Evolutionary conservation across 2,113 vertebrate species (phyloP).

Genomic region (Alaudala cheleensis): DNA sequence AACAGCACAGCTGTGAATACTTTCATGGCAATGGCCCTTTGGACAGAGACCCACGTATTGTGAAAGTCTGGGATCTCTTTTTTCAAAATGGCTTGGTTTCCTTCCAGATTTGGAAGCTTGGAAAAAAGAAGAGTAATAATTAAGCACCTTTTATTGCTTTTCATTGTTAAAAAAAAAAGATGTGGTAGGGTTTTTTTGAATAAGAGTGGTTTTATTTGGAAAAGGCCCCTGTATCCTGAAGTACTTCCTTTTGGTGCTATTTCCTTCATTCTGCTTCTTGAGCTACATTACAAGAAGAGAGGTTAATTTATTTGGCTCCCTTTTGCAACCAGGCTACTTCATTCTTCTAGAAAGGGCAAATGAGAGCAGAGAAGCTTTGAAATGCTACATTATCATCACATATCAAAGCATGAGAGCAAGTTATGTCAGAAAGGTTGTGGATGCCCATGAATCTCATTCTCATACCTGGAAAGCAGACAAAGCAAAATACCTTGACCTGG

Average conservation of each 20-base stretch:
- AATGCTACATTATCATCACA: neutral
- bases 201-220: neutral
- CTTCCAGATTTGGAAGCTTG: conserved; percentile 18
- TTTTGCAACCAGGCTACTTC: neutral
- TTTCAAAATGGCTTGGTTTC: conserved; percentile 2
- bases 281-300: neutral
- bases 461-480: neutral
- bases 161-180: neutral
- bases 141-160: conserved; percentile 42
- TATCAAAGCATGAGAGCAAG: neutral
- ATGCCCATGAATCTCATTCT: neutral
- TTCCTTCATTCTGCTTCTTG: neutral
- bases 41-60: neutral
- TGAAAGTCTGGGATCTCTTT: conserved; percentile 2
- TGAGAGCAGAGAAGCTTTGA: neutral
- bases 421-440: neutral
- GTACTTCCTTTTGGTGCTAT: neutral
- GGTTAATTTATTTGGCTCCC: neutral
- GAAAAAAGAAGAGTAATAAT: neutral
- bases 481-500: neutral
- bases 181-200: rapidly evolving
- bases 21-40: neutral
- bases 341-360: neutral
- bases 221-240: neutral
- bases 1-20: conserved; percentile 15